Base-by-base conservation (phyloP, 1,140 invertebrate genomes). In the Mactra quadrangularis region DNA sequence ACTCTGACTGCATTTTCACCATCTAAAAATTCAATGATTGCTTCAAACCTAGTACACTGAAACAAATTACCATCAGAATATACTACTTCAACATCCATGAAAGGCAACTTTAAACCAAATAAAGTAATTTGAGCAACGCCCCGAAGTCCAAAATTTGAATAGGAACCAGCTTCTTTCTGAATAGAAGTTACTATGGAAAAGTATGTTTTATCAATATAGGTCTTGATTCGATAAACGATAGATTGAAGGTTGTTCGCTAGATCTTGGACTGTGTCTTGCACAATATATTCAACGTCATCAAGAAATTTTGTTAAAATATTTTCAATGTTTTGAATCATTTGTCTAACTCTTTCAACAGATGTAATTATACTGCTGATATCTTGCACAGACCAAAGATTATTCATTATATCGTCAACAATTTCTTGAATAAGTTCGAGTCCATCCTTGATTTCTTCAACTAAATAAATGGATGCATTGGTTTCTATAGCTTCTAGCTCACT, bases 241-340 rank as follows among this genome's bases (percentile, higher is more conserved):
- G 4, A 15, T 22, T 64, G 25, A 22, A 64, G 7, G 22, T 45
- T 64, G 31, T 45, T 45, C 27, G 35, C 31, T 6, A 64, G 38
- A 7, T 64, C 31, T 7, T 25, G 25, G n/a, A 64, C 22, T 2
- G 22, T 33, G 4, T 64, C 29, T 3, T 64, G 19, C n/a, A 27
- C 60, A 22, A 64, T 64, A 45, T 45, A 64, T 64, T 64, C 60
- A 25, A 38, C 47, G 19, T 64, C 35, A 22, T 64, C 60, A 35
- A 64, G 47, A 22, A 64, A 64, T 45, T 45, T 22, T 45, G 22
- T 22, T 29, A 25, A 6, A 25, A 25, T 64, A 6, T 64, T 9
- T 64, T 64, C 22, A 15, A 64, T 45, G 6, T 45, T 13, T 22
- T 45, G 17, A 19, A 22, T 29, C 27, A 22, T 19, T 45, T 64